Conservation (phyloP, 1,140 invertebrate genomes). For the Archivesica marissinica region DNA sequence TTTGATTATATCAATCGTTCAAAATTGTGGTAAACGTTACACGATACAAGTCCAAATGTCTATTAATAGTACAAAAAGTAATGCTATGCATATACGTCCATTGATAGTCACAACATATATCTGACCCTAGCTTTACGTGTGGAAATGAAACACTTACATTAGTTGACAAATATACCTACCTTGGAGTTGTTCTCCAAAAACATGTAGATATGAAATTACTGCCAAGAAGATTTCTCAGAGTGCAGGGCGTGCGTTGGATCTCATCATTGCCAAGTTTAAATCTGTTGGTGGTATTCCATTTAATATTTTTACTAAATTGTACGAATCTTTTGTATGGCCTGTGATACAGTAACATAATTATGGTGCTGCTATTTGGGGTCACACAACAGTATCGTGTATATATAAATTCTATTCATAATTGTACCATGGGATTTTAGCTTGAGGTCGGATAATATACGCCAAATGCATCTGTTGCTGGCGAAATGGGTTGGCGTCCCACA, state of each 20-base stretch:
- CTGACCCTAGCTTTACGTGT: background rate
- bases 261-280: conserved; percentile 6
- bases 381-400: background rate
- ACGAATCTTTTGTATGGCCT: background rate
- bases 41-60: conserved; percentile 28
- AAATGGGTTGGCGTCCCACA: background rate
- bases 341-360: conserved; percentile 6
- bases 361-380: background rate
- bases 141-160: background rate
- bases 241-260: background rate
- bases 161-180: conserved; percentile 3
- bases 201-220: conserved; percentile 6
- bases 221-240: background rate
- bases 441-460: conserved; percentile 27
- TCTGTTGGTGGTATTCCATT: background rate
- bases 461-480: conserved; percentile 1
- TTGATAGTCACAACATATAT: background rate
- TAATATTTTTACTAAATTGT: conserved; percentile 24
- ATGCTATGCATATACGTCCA: conserved; percentile 6
- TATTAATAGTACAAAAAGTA: conserved; percentile 8
- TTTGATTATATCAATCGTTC: conserved; percentile 53
- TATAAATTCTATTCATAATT: conserved; percentile 15
- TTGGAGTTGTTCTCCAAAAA: background rate
- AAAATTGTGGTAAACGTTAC: conserved; percentile 12
- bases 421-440: background rate